Base-by-base conservation (phyloP, 1,140 invertebrate genomes). In the Dendrolimus punctatus region DNA sequence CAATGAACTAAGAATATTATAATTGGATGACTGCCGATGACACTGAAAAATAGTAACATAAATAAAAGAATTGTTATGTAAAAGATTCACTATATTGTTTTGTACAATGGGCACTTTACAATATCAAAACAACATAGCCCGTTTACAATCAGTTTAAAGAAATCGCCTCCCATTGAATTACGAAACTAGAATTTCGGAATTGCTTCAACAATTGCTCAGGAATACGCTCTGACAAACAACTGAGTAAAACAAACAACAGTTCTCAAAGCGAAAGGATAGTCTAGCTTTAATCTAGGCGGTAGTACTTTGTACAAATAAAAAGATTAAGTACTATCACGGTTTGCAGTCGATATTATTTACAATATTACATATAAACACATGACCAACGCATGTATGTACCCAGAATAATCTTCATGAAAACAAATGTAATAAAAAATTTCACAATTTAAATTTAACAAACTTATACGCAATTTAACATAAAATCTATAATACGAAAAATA, bases 61-160 rank as follows among this genome's bases (percentile, higher is more conserved):
- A 73, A 71, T 66, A 62, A 69, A 73, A 75, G 10, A 76, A 57
- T 49, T 69, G 4, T 59, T 67, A 70, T 76, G 73, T 80, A 80
- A 76, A 80, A 76, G 68, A 75, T 69, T 73, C 68, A 74, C 75
- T 79, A 73, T 78, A 80, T 75, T 78, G 71, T 78, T 80, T 76
- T 76, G 74, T 75, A 79, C 71, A 78, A 57, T 62, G 59, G 61
- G 47, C 53, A 51, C 40, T 68, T 66, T 63, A 70, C 67, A 73
- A 68, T 73, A 69, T 80, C 72, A 79, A 83, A 76, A 83, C 77
- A 79, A 76, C 78, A 76, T 73, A 58, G 68, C 62, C 61, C 58
- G 60, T 41, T 67, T 77, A 71, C 69, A 78, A 71, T 52, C 66
- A 43, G 41, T 73, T 72, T 80, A 77, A 70, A 64, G 67, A 72